Evolutionary conservation across 2,797 vertebrate genomes (phyloP), one percentile per base, ranked within the genome.

Genomic region (Chelmon rostratus): DNA sequence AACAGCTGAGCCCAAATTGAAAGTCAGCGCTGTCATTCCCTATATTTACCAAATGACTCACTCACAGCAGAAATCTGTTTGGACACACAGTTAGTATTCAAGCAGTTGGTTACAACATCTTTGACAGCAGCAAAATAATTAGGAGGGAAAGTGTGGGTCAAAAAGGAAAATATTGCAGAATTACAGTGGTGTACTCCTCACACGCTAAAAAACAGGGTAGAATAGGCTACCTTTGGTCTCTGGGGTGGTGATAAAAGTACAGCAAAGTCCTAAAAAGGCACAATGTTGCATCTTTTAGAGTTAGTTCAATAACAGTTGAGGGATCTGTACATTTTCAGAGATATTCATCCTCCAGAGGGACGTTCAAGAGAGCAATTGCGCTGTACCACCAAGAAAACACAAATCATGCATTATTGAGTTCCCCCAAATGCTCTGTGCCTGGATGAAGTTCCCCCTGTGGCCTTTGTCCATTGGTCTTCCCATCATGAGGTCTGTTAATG

Each of bases 1-100:
- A 94, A 93, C 93, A 94, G 92, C 93, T 93, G 91, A 94, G 92
- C 84, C 89, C 87, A 91, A 92, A 92, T 89, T 92, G 88, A 91
- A 89, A 92, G 91, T 92, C 90, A 82, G 84, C n/a, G 78, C 91
- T 91, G 88, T 91, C 90, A 82, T 87, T 93, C 86, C 73, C 86
- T 89, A 82, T 93, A 89, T 94, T 93, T 93, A 90, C 87, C 71
- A 85, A 91, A 89, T 92, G 86, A 93, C 82, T 93, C 87, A 92
- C 68, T 89, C 67, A 8, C 83, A 85, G 86, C 79, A 88, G 74
- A 92, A 89, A 91, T 91, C 68, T 85, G 87, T 90, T 91, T 92
- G 87, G 90, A 89, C 86, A 78, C 72, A 84, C 84, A 76, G 89
- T 88, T 85, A 88, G 87, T 83, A 85, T 89, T 91, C 88, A 90